Evolutionary conservation across 2,888 invertebrate genomes (phyloP).

Genomic region (Nasonovia ribisnigri): DNA sequence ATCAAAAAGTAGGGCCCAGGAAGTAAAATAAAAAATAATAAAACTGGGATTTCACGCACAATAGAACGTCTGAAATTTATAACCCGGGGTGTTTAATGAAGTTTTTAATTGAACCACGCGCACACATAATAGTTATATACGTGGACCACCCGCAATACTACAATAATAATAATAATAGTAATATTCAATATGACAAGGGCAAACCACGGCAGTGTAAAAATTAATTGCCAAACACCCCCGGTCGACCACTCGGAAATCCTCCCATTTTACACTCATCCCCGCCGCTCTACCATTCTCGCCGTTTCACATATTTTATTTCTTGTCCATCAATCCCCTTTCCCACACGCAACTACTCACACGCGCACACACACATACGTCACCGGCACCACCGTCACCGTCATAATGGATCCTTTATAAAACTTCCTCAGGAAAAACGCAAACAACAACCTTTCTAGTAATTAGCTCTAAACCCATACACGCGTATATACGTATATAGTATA

Average conservation of each 20-base stretch:
- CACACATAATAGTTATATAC: not conserved
- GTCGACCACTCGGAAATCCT: not conserved
- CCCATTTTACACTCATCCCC: not conserved
- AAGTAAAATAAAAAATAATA: constrained; percentile 30
- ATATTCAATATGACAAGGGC: not conserved
- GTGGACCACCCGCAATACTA: not conserved
- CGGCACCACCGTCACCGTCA: not conserved
- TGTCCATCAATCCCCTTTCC: not conserved
- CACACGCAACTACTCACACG: not conserved
- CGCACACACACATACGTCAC: not conserved
- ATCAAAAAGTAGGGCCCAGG: not conserved
- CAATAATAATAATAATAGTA: not conserved
- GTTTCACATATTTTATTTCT: not conserved
- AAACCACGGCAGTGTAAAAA: not conserved
- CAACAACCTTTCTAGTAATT: not conserved
- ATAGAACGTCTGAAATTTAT: constrained; percentile 15
- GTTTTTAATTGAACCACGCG: constrained; percentile 25
- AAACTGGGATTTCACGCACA: constrained; percentile 5
- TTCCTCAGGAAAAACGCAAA: not conserved
- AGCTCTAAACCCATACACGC: not conserved
- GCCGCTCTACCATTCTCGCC: not conserved
- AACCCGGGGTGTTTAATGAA: not conserved
- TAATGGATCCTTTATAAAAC: constrained; percentile 13
- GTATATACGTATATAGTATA: too few relatives aligned
- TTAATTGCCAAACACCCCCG: constrained; percentile 20